Base-by-base conservation (phyloP, 1,140 invertebrate genomes). In the Drosophila rhopaloa region DNA sequence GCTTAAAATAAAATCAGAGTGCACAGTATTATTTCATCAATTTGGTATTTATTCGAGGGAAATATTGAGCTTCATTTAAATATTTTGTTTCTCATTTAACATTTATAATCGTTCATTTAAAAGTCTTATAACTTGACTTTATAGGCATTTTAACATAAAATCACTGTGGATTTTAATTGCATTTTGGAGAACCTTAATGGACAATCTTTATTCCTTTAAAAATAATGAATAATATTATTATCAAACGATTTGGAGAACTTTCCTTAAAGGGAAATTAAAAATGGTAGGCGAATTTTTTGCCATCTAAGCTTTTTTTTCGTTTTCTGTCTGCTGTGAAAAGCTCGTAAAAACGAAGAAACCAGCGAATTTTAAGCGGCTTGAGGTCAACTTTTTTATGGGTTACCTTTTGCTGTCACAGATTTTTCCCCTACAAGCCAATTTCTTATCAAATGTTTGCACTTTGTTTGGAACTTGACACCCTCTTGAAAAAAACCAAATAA, bases 401-500 rank as follows among this genome's bases (percentile, higher is more conserved):
- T 19, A 65, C 47, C 50, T 68, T 35, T 37, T 61, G 40, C 55
- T 46, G 54, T 41, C 47, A 32, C n/a, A 40, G 5, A 38, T 37
- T 47, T 55, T 50, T 38, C 29, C 24, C 32, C 35, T 11, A 62
- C 47, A 50, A 67, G n/a, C 59, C 37, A 43, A 50, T 63, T 67
- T 37, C 59, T 65, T 67, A 67, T 67, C 63, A 41, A n/a, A 37
- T 11, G 37, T 50, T 67, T 50, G 63, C 63, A 67, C 59, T 67
- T 51, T 63, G 24, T 35, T 19, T 10, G 0, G 13, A 3, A 5
- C 8, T 47, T 14, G 11, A 13, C 24, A 27, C 7, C n/a, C 4
- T 32, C 32, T n/a, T 11, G 5, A 56, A 29, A 13, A 2, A 11
- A 53, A 14, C 6, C 14, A 24, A 44, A 62, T 62, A 43, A 50